Base-by-base conservation (phyloP, 2,888 invertebrate genomes). In the Microctonus hyperodae region DNA sequence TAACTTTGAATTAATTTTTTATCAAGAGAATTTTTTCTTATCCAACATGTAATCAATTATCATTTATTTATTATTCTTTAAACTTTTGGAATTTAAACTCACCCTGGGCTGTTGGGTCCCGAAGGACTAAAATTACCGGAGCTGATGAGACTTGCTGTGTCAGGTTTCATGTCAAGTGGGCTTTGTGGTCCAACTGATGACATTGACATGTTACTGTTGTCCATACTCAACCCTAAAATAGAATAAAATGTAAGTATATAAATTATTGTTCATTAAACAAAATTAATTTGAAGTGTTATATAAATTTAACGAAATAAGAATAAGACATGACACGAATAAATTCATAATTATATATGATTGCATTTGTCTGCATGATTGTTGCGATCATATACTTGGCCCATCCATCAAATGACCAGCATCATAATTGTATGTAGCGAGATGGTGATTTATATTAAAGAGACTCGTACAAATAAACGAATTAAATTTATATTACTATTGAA, bases 151-250 rank as follows among this genome's bases (percentile, higher is more conserved):
- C 88, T 89, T 60, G 93, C 92, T 65, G 95, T 93, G 85, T 96
- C 95, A 70, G 95, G 95, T 84, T 96, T 96, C 88, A 95, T 91
- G 83, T 94, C 93, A 75, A 94, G 88, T 60, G 95, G 95, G 74
- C 94, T 95, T 85, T 92, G 91, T 37, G 93, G 93, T 73, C 91
- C 92, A 85, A 94, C 89, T 35, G 88, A 87, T 68, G 87, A 86
- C 86, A 89, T 87, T 64, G 88, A 87, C 82, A 93, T 89, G 71
- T 85, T 86, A 78, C 90, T 90, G 82, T 89, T 88, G 80, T 93
- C 92, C 83, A 92, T 85, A 81, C 89, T 90, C 81, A 92, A 86
- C 86, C 92, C 92, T 92, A n/a, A n/a, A n/a, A n/a, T n/a, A n/a
- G n/a, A n/a, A n/a, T n/a, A n/a, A n/a, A n/a, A n/a, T n/a, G n/a